Evolutionary conservation across 1,140 invertebrate species (phyloP), one percentile per base, ranked within the genome.

Genomic region (Philotrypesis tridentata): DNA sequence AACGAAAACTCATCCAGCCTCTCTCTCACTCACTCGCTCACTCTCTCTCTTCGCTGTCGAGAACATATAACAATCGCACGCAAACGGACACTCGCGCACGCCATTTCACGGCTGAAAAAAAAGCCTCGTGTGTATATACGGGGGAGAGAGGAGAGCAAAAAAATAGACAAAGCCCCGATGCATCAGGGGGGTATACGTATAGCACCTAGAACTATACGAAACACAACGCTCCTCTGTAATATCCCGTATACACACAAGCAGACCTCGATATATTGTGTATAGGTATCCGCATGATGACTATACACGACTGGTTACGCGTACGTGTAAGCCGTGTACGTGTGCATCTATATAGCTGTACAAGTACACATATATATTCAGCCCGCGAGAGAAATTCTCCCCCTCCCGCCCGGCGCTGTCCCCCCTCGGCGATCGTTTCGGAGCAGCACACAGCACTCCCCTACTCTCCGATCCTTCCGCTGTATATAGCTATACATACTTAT

Each of bases 161-260:
- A n/a, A 63, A 55, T 23, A 6, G 37, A 63, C 21, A 55, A 60
- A 61, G n/a, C n/a, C n/a, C n/a, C n/a, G n/a, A 14, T 21, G 12
- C 73, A 6, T 21, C 55, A 17, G 29, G 55, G 73, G 55, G n/a
- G n/a, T n/a, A n/a, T n/a, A n/a, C n/a, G n/a, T n/a, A n/a, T 60
- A 12, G 55, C n/a, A 21, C 21, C 48, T 31, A 60, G 61, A 55
- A 17, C 21, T 55, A 63, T 55, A 25, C 23, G 63, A 75, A 75
- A 75, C 73, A 75, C 73, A 29, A 29, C 55, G 63, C 63, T n/a
- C 73, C 43, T 74, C 48, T 21, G 60, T n/a, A n/a, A n/a, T n/a
- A n/a, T n/a, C 71, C 71, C 43, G n/a, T n/a, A n/a, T n/a, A n/a
- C 12, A 12, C 33, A 33, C n/a, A 71, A n/a, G 33, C 14, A 37